A percentile compares a stretch with the other conserved stretches of the same genome.
phyloP scores from a whole-genome alignment of 2,888 invertebrate genomes.

The Oscheius sp. region DNA sequence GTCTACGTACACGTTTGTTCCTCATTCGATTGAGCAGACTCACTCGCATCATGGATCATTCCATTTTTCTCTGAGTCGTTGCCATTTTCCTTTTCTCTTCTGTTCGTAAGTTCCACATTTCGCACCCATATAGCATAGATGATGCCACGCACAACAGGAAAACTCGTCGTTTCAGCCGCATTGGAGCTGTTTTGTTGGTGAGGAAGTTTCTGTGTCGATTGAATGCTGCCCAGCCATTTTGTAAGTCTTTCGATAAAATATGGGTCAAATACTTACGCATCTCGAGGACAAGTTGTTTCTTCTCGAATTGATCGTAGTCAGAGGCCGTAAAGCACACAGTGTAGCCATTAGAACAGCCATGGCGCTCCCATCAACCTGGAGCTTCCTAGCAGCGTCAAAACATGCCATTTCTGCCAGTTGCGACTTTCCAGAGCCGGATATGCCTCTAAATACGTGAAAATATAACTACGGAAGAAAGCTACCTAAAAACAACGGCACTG shows the following conservation, averaged over 20 bases:
- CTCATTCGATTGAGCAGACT: too few species aligned
- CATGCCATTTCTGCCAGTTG: constrained; percentile 37
- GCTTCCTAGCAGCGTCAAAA: constrained; percentile 42
- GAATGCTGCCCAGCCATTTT: constrained; percentile 33
- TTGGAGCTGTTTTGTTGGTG: background rate
- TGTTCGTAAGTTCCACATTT: background rate
- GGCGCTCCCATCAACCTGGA: constrained; percentile 42
- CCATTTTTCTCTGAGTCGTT: too few species aligned
- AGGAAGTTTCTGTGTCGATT: constrained; percentile 13
- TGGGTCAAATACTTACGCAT: constrained; percentile 23
- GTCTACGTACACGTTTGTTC: too few species aligned
- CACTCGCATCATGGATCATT: too few species aligned
- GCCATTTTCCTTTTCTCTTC: background rate
- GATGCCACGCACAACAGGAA: background rate
- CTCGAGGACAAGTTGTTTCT: constrained; percentile 49
- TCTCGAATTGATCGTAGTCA: constrained; percentile 47
- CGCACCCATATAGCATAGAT: background rate
- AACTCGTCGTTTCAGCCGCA: constrained; percentile 1
- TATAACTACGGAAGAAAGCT: background rate
- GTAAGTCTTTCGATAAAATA: too few species aligned
- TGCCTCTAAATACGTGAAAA: constrained; percentile 41
- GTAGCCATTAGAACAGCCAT: constrained; percentile 45
- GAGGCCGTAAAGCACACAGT: constrained; percentile 44
- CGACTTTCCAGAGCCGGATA: constrained; percentile 54
- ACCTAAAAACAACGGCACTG: constrained; percentile 46